Percentiles rank a stretch among this genome's conserved stretches.
phyloP scores from a whole-genome alignment of 2,797 vertebrate species.

The Merluccius polli region DNA sequence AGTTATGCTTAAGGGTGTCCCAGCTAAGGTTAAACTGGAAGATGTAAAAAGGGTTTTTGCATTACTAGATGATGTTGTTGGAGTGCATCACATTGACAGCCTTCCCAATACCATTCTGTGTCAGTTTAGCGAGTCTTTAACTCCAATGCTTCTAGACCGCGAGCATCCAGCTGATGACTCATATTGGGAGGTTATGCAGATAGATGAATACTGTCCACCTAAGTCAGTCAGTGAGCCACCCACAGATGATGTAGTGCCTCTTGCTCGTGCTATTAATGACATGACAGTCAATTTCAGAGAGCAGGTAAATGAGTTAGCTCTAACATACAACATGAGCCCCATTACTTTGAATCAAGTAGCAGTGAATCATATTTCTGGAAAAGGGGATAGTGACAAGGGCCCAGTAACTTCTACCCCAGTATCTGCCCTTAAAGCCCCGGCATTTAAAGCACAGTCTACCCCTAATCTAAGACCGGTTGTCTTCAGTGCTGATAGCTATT shows the following conservation, averaged over 20 bases:
- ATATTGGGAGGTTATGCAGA: neutral
- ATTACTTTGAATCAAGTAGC: neutral
- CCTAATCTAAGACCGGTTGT: too few species aligned
- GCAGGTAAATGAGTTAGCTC: neutral
- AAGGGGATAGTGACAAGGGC: neutral
- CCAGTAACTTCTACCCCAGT: neutral
- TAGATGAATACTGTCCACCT: neutral
- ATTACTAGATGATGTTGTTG: neutral
- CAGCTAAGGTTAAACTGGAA: neutral
- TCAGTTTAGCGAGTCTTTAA: constrained; percentile 5
- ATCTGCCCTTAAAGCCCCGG: neutral
- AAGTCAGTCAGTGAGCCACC: neutral
- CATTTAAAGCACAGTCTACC: neutral
- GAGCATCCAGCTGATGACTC: neutral
- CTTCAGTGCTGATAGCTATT: too few species aligned
- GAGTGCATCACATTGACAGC: neutral
- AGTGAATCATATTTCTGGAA: neutral
- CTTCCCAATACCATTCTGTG: neutral
- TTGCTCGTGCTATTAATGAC: neutral
- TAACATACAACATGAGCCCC: neutral
- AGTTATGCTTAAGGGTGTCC: neutral
- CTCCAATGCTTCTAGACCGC: constrained; percentile 2
- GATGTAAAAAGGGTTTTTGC: neutral
- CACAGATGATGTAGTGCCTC: neutral
- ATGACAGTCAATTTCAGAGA: constrained; percentile 2